Evolutionary conservation across 2,113 vertebrate genomes (phyloP), one percentile per base, ranked within the genome.

Genomic region (Xenopus borealis): DNA sequence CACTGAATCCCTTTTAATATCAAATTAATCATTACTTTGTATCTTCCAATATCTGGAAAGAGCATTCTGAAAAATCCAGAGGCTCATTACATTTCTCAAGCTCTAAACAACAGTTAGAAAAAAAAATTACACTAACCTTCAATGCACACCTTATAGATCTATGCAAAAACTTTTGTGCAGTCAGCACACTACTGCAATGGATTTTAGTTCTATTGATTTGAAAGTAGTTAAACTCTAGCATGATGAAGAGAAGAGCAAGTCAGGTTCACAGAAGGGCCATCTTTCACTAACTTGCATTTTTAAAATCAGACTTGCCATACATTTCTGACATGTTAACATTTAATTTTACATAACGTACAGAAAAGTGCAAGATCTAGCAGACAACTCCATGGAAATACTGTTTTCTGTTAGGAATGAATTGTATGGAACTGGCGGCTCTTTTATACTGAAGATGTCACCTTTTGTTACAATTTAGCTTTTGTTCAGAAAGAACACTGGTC

Each of bases 201-300:
- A 66, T 66, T 66, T 66, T 66, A 46, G 63, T 46, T 66, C 44
- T 17, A 46, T 66, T 27, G 40, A 46, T 66, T 66, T 40, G 27
- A 19, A 46, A 66, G 44, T 18, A 66, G 27, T 18, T 66, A 45
- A 66, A 66, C 63, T 46, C 17, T 19, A 17, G 33, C 40, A n/a
- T 55, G 53, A 55, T 13, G 17, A 55, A 55, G 12, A 18, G 53
- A n/a, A 55, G 53, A 55, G 17, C 53, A 55, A 55, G 14, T 7
- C 53, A 55, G 53, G 53, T 55, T 55, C 53, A 55, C 53, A 55
- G 17, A 55, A 55, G 17, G 53, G 53, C 53, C 17, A 55, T 4
- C 1, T 55, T 55, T 16, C 53, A 18, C 53, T n/a, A 55, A 55
- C 53, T 55, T 55, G 16, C 8, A 55, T 55, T 55, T 55, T 55